These are phyloP conservation scores for Agonum fuliginosum DNA, from an alignment of 2,888 invertebrate genomes.

Conservation along the genomic window DNA sequence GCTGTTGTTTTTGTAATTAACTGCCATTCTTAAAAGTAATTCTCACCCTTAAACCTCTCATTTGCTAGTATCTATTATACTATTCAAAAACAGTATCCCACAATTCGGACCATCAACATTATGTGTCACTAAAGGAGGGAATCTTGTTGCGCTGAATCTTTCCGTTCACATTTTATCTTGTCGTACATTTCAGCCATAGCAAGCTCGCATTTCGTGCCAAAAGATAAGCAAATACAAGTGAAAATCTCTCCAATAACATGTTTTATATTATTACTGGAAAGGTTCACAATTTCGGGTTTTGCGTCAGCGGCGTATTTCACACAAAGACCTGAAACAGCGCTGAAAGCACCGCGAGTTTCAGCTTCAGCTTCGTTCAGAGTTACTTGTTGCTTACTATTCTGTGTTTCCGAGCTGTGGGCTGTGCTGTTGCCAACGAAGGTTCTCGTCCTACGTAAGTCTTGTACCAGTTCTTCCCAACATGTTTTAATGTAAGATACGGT, in stretches of 20 bases:
- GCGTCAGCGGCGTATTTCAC: slow-evolving; percentile 34
- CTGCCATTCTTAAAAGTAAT: too few relatives aligned
- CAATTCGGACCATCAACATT: too few relatives aligned
- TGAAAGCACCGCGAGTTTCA: slow-evolving; percentile 40
- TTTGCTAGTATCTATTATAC: too few relatives aligned
- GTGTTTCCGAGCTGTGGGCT: slow-evolving; percentile 10
- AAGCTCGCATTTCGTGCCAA: slow-evolving; percentile 7
- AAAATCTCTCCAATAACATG: slow-evolving; percentile 41
- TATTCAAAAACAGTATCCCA: too few relatives aligned
- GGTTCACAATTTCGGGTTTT: slow-evolving; percentile 39
- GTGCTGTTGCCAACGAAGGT: not conserved
- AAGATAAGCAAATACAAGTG: slow-evolving; percentile 31
- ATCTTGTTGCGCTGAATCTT: too few relatives aligned
- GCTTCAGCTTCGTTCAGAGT: slow-evolving; percentile 5
- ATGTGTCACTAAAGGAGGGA: too few relatives aligned
- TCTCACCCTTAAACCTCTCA: too few relatives aligned
- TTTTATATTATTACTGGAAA: slow-evolving; percentile 37
- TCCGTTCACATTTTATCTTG: too few relatives aligned
- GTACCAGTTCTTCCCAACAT: not conserved
- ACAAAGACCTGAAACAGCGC: slow-evolving; percentile 44
- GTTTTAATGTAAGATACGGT: too few relatives aligned
- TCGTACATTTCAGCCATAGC: too few relatives aligned
- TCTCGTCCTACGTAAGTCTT: not conserved
- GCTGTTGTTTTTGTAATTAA: too few relatives aligned
- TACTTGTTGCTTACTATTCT: slow-evolving; percentile 46